Percentiles rank a stretch among this genome's conserved stretches.
phyloP scores from a whole-genome alignment of 35 echinoderm and acorn worm species.

The Strongylocentrotus purpuratus region DNA sequence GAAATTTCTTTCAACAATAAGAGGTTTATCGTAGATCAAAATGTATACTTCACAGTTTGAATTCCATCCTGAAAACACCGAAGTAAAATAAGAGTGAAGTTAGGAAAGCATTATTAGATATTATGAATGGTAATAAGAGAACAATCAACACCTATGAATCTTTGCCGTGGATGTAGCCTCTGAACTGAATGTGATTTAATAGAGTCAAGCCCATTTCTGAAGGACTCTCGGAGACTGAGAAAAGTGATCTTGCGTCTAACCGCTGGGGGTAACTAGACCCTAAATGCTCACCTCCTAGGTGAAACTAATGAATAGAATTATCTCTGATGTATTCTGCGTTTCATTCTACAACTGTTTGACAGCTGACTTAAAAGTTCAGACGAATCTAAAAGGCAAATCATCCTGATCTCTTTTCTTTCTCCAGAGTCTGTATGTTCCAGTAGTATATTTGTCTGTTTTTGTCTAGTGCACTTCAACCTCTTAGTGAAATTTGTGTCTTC shows the following conservation, averaged over 20 bases:
- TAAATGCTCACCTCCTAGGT: conserved; percentile 9
- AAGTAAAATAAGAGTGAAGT: not conserved
- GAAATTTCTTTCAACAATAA: too few species aligned
- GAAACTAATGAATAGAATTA: conserved; percentile 6
- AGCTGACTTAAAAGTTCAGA: not conserved
- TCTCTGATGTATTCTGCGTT: conserved; percentile 1
- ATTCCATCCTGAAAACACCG: not conserved
- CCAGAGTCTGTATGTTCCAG: not conserved
- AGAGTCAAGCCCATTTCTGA: not conserved
- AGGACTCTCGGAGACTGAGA: not conserved
- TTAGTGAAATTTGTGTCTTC: not conserved
- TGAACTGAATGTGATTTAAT: not conserved
- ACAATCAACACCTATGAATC: not conserved
- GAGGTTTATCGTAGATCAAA: too few species aligned
- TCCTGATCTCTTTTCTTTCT: not conserved
- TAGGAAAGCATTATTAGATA: not conserved
- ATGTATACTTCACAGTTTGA: too few species aligned
- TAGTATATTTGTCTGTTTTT: conserved; percentile 14
- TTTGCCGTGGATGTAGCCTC: not conserved
- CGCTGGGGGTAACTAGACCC: conserved; percentile 6
- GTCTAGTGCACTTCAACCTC: conserved; percentile 20
- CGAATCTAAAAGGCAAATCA: not conserved
- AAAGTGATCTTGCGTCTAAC: not conserved
- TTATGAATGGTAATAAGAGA: not conserved
- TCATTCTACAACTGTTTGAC: conserved; percentile 4